Evolutionary conservation across 37 sponge, comb jelly and placozoan genomes (phyloP).

Genomic region (Axinella damicornis): DNA sequence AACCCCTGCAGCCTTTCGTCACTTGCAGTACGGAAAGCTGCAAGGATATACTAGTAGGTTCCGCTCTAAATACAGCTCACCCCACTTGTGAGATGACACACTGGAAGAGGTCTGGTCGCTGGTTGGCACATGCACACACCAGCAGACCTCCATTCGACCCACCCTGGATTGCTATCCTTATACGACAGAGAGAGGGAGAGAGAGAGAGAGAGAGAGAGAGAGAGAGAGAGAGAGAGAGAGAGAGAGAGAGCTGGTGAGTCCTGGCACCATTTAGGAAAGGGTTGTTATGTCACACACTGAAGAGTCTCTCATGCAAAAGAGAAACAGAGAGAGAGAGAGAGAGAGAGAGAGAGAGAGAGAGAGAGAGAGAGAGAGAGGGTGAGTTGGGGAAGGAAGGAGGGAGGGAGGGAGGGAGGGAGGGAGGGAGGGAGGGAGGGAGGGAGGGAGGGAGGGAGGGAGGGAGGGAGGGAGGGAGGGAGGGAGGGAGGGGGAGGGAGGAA

Average conservation of each 20-base stretch:
- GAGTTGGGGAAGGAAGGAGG: no score
- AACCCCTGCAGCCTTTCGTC: no score
- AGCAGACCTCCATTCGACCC: conserved; percentile 98
- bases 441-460: not conserved
- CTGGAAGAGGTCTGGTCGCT: conserved; percentile 94
- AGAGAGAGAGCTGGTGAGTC: not conserved
- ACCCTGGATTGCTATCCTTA: conserved; percentile 87
- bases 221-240: no score
- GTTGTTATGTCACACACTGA: no score
- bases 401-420: not conserved
- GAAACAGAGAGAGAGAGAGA: not conserved
- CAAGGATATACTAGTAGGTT: no score
- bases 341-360: not conserved
- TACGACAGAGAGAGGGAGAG: not conserved
- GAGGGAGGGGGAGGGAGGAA: no score
- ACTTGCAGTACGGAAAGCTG: no score
- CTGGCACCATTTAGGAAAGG: no score
- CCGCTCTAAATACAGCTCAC: conserved; percentile 28
- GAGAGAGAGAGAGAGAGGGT: not conserved
- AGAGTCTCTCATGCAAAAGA: no score
- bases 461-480: no score
- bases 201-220: no score
- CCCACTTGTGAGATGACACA: conserved; percentile 96
- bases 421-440: not conserved
- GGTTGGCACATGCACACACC: conserved; percentile 96